Evolutionary conservation across 2,888 invertebrate genomes (phyloP).

Genomic region (Bhutanitis thaidina): DNA sequence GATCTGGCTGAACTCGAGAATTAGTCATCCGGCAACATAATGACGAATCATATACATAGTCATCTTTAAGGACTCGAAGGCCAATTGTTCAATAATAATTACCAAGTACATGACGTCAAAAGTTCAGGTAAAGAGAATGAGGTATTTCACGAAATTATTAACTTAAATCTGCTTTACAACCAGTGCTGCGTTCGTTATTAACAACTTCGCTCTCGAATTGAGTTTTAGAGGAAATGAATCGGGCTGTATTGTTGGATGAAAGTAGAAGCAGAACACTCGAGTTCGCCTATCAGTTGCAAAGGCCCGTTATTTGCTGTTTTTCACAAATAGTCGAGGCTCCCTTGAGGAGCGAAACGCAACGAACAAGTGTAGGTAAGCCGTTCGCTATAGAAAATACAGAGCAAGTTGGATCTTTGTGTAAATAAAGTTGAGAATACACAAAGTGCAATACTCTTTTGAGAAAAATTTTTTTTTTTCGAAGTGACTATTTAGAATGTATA

Average conservation of each 20-base stretch:
- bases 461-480: too few relatives aligned
- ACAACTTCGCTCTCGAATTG: conserved; percentile 43
- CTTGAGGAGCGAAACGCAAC: conserved; percentile 32
- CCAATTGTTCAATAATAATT: too few relatives aligned
- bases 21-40: too few relatives aligned
- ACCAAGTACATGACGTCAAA: too few relatives aligned
- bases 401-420: conserved; percentile 60
- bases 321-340: conserved; percentile 51
- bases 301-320: conserved; percentile 58
- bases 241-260: conserved; percentile 53
- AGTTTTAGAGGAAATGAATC: conserved; percentile 59
- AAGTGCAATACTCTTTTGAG: too few relatives aligned
- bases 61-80: too few relatives aligned
- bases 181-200: conserved; percentile 23
- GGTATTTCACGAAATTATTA: conserved; percentile 12
- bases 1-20: too few relatives aligned
- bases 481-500: too few relatives aligned
- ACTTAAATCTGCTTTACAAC: conserved; percentile 3
- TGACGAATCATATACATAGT: too few relatives aligned
- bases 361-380: conserved; percentile 32
- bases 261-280: conserved; percentile 30
- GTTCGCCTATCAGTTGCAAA: conserved; percentile 62
- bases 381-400: conserved; percentile 43
- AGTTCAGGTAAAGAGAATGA: background rate
- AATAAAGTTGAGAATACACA: conserved; percentile 53